These are phyloP conservation scores for Clanis bilineata DNA, from an alignment of 2,888 invertebrate genomes.

Conservation along the genomic window DNA sequence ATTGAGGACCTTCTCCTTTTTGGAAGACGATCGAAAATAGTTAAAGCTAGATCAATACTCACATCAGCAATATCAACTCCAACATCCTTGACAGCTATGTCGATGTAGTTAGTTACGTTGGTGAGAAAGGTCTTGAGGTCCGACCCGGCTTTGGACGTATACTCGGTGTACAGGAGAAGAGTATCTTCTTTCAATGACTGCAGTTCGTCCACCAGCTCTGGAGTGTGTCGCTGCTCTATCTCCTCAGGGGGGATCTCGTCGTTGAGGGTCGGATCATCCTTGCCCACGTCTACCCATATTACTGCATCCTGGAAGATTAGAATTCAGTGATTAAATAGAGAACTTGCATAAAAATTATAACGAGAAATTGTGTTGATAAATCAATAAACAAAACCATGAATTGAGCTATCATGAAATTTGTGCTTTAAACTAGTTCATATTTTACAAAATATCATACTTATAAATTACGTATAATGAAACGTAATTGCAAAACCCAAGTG, in stretches of 20 bases:
- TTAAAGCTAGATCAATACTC: constrained; percentile 33
- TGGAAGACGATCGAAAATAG: no score
- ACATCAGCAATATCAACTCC: constrained; percentile 44
- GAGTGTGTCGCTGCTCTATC: constrained; percentile 48
- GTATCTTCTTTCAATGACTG: constrained; percentile 51
- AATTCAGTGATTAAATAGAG: not conserved
- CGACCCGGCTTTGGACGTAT: constrained; percentile 47
- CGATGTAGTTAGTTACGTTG: constrained; percentile 49
- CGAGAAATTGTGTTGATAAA: no score
- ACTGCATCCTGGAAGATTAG: constrained; percentile 36
- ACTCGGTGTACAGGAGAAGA: constrained; percentile 65
- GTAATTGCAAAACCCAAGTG: no score
- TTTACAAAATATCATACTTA: no score
- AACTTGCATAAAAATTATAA: no score
- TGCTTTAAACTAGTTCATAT: no score
- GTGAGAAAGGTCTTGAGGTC: constrained; percentile 55
- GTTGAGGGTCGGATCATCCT: constrained; percentile 20
- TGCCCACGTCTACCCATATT: constrained; percentile 40
- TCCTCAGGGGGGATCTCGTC: constrained; percentile 35
- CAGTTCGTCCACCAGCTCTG: constrained; percentile 50
- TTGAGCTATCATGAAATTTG: no score
- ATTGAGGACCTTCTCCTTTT: no score
- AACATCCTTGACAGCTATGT: constrained; percentile 38
- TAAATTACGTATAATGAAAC: no score
- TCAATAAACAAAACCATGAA: no score